These are phyloP conservation scores for Epicauta chinensis DNA, from an alignment of 1,140 invertebrate genomes.

Conservation along the genomic window DNA sequence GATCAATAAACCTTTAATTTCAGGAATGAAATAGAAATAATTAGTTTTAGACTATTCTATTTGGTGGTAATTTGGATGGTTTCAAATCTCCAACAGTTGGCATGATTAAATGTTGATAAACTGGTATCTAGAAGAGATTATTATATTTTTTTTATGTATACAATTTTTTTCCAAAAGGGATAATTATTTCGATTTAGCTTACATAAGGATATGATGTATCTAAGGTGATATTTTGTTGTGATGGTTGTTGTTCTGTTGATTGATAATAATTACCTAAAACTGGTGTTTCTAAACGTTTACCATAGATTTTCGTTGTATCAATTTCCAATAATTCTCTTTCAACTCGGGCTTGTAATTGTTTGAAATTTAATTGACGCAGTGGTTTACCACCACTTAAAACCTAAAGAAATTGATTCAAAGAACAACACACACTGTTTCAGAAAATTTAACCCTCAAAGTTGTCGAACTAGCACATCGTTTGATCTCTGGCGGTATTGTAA, in stretches of 20 bases:
- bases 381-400: conserved; percentile 34
- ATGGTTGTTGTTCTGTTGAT: conserved; percentile 31
- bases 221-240: conserved; percentile 33
- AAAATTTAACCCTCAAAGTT: conserved; percentile 50
- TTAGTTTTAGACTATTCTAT: background rate
- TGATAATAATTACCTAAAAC: conserved; percentile 39
- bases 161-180: background rate
- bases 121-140: conserved; percentile 32
- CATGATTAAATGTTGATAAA: conserved; percentile 37
- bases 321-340: conserved; percentile 29
- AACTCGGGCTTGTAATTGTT: conserved; percentile 30
- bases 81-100: conserved; percentile 4
- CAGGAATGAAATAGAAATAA: background rate
- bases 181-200: no score
- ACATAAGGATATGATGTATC: conserved; percentile 39
- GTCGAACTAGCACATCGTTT: conserved; percentile 58
- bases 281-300: conserved; percentile 34
- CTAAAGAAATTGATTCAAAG: conserved; percentile 13
- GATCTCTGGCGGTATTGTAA: conserved; percentile 57
- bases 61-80: background rate
- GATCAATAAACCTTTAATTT: background rate
- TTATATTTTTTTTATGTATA: background rate
- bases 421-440: background rate
- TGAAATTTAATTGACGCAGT: conserved; percentile 30
- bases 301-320: conserved; percentile 36